Percentiles rank a stretch among this genome's conserved stretches.
Evolutionary conservation across 2,113 vertebrate species (phyloP).

Genomic region (Danionella cerebrum): DNA sequence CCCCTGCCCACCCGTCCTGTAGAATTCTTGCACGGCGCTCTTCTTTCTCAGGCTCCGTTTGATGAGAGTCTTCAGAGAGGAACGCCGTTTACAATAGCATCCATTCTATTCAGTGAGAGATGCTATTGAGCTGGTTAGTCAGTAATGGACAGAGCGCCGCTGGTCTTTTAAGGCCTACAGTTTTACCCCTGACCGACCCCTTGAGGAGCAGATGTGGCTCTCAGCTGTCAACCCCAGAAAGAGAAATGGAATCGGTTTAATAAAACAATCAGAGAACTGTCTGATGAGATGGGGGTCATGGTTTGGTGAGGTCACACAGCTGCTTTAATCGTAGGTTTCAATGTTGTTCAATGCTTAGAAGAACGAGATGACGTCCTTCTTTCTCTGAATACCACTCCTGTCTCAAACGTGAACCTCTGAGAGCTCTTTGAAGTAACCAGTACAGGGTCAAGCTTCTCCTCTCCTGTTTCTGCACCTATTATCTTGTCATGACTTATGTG

Average conservation of each 20-base stretch:
- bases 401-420: constrained; percentile 48
- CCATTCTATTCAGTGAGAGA: constrained; percentile 32
- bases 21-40: constrained; percentile 14
- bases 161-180: background rate
- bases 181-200: background rate
- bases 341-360: no score
- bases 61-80: constrained; percentile 22
- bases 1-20: background rate
- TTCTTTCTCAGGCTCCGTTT: constrained; percentile 9
- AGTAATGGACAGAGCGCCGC: background rate
- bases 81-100: constrained; percentile 32
- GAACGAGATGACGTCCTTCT: background rate
- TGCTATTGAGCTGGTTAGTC: constrained; percentile 10
- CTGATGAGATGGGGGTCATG: no score
- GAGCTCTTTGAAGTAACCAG: constrained; percentile 36
- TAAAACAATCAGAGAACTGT: background rate
- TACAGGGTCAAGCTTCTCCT: constrained; percentile 13
- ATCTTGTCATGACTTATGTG: constrained; percentile 44
- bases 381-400: constrained; percentile 37
- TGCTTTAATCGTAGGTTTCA: no score
- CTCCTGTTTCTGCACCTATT: constrained; percentile 35
- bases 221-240: background rate
- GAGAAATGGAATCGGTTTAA: background rate
- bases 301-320: no score
- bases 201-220: background rate